These are phyloP conservation scores for Alligator mississippiensis DNA, from an alignment of 2,113 vertebrate genomes.

Conservation along the genomic window DNA sequence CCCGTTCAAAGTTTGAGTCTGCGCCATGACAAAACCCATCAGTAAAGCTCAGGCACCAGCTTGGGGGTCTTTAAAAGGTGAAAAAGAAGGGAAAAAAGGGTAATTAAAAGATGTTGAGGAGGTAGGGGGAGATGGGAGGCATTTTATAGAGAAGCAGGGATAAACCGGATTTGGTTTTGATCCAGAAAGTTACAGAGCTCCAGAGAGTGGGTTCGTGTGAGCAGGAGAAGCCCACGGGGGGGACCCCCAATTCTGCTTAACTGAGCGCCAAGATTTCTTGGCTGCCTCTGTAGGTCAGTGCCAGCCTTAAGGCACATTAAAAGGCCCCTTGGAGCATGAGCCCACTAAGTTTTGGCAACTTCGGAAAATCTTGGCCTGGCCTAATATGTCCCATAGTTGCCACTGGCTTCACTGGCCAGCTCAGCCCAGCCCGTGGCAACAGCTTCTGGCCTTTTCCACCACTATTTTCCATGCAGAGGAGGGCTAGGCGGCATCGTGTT, in stretches of 20 bases:
- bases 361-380: background rate
- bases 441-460: background rate
- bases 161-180: background rate
- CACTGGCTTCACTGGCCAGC: background rate
- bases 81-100: conserved; percentile 2
- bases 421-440: background rate
- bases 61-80: background rate
- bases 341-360: background rate
- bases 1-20: background rate
- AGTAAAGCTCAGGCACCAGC: background rate
- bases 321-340: background rate
- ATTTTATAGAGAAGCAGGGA: conserved; percentile 15
- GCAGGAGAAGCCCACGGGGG: background rate
- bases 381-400: background rate
- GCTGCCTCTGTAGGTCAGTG: background rate
- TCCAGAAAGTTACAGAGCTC: background rate
- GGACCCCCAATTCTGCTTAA: background rate
- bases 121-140: background rate
- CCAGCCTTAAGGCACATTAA: background rate
- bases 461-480: background rate
- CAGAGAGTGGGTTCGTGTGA: background rate
- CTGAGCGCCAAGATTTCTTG: rapidly evolving
- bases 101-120: conserved; percentile 36
- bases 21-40: conserved; percentile 6
- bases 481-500: background rate